phyloP scores from a whole-genome alignment of 1,140 invertebrate species.

The Glomeris maerens region DNA sequence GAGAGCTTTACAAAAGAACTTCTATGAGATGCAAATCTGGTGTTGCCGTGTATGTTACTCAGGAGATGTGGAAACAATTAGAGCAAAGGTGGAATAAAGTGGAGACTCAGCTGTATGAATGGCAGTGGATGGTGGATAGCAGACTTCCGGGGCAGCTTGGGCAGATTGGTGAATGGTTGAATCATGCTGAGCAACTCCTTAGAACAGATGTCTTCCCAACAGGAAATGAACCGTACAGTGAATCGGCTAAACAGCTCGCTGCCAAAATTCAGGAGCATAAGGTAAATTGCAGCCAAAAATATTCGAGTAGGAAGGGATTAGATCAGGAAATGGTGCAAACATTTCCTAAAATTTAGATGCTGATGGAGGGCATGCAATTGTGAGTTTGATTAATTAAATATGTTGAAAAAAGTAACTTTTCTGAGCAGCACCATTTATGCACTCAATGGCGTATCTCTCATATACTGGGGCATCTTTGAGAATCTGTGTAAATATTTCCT shows the following conservation, averaged over 20 bases:
- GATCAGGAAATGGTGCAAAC: no score
- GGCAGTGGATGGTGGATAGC: slow-evolving; percentile 72
- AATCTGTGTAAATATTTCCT: no score
- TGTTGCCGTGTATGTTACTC: slow-evolving; percentile 7
- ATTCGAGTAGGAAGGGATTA: background rate
- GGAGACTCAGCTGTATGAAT: slow-evolving; percentile 49
- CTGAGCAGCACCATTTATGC: no score
- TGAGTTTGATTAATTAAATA: background rate
- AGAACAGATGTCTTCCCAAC: slow-evolving; percentile 59
- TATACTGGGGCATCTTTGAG: slow-evolving; percentile 56
- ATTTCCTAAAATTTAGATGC: no score
- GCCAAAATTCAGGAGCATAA: slow-evolving; percentile 78
- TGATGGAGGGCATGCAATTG: background rate
- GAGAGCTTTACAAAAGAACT: slow-evolving; percentile 16
- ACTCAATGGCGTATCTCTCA: slow-evolving; percentile 16
- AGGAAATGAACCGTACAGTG: slow-evolving; percentile 52
- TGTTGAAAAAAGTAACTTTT: no score
- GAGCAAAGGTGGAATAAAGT: slow-evolving; percentile 20
- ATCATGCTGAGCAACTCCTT: slow-evolving; percentile 66
- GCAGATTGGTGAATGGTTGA: slow-evolving; percentile 74
- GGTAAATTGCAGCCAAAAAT: slow-evolving; percentile 16
- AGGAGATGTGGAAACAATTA: slow-evolving; percentile 18
- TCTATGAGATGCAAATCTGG: slow-evolving; percentile 10
- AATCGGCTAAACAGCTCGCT: slow-evolving; percentile 69
- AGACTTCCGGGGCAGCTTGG: slow-evolving; percentile 67